A percentile compares a stretch with the other conserved stretches of the same genome.
phyloP scores from a whole-genome alignment of 2,797 vertebrate genomes.

The Eulemur coronatus region DNA sequence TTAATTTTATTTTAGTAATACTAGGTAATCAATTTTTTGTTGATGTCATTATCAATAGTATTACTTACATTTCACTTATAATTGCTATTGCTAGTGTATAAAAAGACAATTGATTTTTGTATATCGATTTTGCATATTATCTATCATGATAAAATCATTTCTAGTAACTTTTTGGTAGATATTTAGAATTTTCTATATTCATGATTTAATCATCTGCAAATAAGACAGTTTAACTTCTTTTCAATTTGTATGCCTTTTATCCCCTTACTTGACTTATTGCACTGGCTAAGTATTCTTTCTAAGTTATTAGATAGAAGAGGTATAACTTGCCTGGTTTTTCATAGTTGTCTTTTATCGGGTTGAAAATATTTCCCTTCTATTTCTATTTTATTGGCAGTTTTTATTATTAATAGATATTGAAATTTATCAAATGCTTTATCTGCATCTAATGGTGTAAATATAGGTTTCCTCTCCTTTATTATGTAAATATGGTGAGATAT shows the following conservation, averaged over 20 bases:
- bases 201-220: not conserved
- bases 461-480: not conserved
- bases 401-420: not conserved
- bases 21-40: not conserved
- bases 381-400: not conserved
- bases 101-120: not conserved
- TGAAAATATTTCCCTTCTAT: not conserved
- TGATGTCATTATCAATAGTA: not conserved
- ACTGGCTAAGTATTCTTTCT: not conserved
- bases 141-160: not conserved
- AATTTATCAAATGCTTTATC: not conserved
- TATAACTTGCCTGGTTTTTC: not conserved
- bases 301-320: not conserved
- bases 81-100: not conserved
- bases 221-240: not conserved
- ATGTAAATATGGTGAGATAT: not conserved
- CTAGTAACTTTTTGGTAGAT: not conserved
- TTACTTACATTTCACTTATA: not conserved
- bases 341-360: not conserved
- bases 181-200: not conserved
- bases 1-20: not conserved
- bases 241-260: not conserved
- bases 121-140: not conserved
- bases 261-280: not conserved
- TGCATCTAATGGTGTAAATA: not conserved